Conservation (phyloP, 2,113 vertebrate genomes). For the Tiliqua scincoides region DNA sequence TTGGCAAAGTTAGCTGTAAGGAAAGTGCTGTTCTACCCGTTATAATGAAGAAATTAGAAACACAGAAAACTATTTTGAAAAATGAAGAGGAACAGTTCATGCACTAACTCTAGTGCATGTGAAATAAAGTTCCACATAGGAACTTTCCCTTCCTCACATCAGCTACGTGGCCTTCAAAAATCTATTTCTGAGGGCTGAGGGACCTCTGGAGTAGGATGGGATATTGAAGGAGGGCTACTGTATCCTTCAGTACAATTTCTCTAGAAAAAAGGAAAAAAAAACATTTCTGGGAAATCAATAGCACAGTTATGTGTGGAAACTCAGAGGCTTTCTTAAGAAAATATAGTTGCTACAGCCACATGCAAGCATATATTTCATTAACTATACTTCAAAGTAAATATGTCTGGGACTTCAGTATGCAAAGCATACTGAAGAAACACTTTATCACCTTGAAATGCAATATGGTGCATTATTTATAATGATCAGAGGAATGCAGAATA, state of each 20-base stretch:
- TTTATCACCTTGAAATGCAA: background rate
- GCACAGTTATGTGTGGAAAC: background rate
- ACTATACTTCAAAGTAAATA: background rate
- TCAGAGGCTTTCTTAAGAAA: background rate
- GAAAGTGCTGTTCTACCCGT: background rate
- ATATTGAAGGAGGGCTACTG: too few species aligned
- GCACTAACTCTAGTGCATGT: too few species aligned
- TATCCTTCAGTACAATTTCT: conserved; percentile 15
- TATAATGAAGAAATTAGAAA: background rate
- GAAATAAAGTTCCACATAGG: too few species aligned
- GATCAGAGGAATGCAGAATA: background rate
- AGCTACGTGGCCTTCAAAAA: too few species aligned
- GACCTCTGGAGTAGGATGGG: too few species aligned
- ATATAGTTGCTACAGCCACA: background rate
- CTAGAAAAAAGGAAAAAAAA: conserved; percentile 16
- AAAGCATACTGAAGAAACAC: background rate
- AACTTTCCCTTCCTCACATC: too few species aligned
- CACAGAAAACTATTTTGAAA: background rate
- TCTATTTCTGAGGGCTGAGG: too few species aligned
- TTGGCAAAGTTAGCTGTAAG: background rate
- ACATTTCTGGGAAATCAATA: background rate
- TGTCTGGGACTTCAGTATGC: background rate
- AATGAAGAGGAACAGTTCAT: background rate
- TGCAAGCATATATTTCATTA: background rate
- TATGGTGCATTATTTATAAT: background rate